Evolutionary conservation across 2,113 vertebrate species (phyloP).

Genomic region (Ptilonorhynchus violaceus): DNA sequence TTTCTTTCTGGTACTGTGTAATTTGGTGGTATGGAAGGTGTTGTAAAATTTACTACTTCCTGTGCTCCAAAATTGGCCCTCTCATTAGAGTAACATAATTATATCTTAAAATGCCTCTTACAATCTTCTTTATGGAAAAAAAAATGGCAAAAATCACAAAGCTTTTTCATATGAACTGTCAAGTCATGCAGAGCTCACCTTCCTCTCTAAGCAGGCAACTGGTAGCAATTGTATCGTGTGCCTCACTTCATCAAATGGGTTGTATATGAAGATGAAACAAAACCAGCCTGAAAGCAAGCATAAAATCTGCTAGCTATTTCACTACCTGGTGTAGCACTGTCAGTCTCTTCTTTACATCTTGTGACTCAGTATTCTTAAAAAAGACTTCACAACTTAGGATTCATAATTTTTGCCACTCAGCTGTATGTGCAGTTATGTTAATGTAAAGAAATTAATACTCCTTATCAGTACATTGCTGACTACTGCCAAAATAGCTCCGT

Average conservation of each 20-base stretch:
- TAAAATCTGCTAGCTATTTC: not conserved
- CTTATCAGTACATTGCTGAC: not conserved
- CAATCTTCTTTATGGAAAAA: not conserved
- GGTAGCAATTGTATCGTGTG: not conserved
- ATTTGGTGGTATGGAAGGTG: not conserved
- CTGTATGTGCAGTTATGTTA: not conserved
- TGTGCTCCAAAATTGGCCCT: not conserved
- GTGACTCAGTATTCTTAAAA: not conserved
- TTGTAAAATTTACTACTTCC: not conserved
- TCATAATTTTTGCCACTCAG: not conserved
- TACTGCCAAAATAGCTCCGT: not conserved
- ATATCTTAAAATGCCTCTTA: not conserved
- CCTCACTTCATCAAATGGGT: not conserved
- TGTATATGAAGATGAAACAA: not conserved
- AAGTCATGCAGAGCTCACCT: not conserved
- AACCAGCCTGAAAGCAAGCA: not conserved
- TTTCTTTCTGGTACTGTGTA: not conserved
- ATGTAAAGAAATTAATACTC: not conserved
- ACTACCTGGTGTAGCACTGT: not conserved
- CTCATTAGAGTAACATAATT: not conserved
- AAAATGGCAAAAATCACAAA: not conserved
- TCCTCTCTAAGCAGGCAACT: not conserved
- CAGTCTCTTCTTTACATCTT: not conserved
- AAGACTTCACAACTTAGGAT: not conserved
- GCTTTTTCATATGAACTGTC: not conserved